Conservation (phyloP, 2,113 vertebrate species). For the Thamnophis sirtalis region DNA sequence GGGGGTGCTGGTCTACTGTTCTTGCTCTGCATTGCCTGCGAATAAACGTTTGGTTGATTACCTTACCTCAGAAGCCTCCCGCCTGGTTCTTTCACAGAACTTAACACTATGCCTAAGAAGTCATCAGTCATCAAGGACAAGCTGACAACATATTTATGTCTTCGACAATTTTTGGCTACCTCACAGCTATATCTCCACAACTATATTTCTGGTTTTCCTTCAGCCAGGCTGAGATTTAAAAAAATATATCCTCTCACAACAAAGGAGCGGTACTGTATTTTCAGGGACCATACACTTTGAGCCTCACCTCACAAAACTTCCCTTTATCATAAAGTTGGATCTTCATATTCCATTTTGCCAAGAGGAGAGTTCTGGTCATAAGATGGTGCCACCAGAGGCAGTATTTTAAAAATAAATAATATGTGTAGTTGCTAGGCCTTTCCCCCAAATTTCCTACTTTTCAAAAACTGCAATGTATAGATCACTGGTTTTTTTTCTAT, state of each 20-base stretch:
- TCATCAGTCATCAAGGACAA: not conserved
- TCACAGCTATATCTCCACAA: not conserved
- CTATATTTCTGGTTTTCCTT: not conserved
- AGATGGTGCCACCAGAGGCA: not conserved
- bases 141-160: not conserved
- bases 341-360: not conserved
- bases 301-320: not conserved
- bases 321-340: not conserved
- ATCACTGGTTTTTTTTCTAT: not conserved
- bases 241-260: not conserved
- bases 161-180: not conserved
- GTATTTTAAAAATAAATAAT: not conserved
- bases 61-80: no score
- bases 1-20: no score
- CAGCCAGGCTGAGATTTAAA: not conserved
- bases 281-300: not conserved
- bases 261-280: not conserved
- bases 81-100: no score
- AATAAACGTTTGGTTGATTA: no score
- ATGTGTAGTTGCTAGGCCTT: not conserved
- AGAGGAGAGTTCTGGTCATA: not conserved
- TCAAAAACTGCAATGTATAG: not conserved
- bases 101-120: not conserved
- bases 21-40: no score
- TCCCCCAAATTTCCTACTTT: not conserved